phyloP scores from a whole-genome alignment of 2,797 vertebrate species.

The Balearica regulorum region DNA sequence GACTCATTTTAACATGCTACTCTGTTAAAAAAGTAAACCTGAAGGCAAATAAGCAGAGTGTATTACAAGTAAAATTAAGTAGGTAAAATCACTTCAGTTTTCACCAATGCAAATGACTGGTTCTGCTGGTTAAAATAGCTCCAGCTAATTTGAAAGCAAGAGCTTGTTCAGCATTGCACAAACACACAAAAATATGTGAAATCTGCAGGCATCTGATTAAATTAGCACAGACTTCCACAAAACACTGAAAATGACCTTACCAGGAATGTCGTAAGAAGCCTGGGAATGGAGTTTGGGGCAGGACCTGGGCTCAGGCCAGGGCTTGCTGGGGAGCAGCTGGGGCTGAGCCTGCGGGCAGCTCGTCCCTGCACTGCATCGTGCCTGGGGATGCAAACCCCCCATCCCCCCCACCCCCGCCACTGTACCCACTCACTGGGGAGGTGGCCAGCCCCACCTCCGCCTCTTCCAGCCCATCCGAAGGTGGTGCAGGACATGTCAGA shows the following conservation, averaged over 20 bases:
- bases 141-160: background rate
- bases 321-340: background rate
- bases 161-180: background rate
- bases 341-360: background rate
- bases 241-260: background rate
- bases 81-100: background rate
- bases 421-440: background rate
- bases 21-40: background rate
- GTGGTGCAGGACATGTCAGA: background rate
- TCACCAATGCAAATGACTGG: background rate
- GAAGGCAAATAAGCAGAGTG: background rate
- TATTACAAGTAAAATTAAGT: background rate
- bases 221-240: background rate
- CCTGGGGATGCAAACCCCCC: background rate
- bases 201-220: slow-evolving; percentile 17
- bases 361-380: accelerated
- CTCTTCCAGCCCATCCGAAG: background rate
- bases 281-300: background rate
- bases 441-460: background rate
- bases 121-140: background rate
- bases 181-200: background rate
- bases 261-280: background rate
- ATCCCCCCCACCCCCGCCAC: background rate
- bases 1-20: background rate
- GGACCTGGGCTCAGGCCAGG: background rate